A percentile compares a stretch with the other conserved stretches of the same genome.
Evolutionary conservation across 2,888 invertebrate genomes (phyloP).

Genomic region (Spodoptera exigua): DNA sequence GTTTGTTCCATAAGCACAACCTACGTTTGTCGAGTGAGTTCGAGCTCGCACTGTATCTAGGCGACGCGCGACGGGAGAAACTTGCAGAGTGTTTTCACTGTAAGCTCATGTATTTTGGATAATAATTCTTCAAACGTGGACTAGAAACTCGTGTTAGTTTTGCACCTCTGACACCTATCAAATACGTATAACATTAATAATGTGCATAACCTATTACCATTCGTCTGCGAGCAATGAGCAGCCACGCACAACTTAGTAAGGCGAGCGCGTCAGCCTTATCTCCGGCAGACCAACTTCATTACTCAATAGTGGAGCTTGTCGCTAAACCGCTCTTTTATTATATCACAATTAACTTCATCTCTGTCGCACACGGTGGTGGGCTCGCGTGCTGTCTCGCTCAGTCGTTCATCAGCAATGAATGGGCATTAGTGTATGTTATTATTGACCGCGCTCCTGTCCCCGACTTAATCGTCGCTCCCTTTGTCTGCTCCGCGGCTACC

Average conservation of each 20-base stretch:
- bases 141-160: too few species aligned
- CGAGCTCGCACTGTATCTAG: too few species aligned
- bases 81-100: too few species aligned
- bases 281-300: conserved; percentile 61
- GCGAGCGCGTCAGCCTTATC: conserved; percentile 44
- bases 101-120: too few species aligned
- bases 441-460: conserved; percentile 65
- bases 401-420: conserved; percentile 66
- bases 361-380: conserved; percentile 27
- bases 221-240: not conserved
- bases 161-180: too few species aligned
- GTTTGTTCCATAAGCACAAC: too few species aligned
- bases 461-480: conserved; percentile 58
- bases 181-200: too few species aligned
- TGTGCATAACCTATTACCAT: too few species aligned
- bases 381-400: conserved; percentile 38
- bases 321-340: conserved; percentile 66
- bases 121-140: too few species aligned
- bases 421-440: conserved; percentile 68
- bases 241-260: conserved; percentile 37
- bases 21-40: too few species aligned
- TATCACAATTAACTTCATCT: conserved; percentile 62
- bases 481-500: conserved; percentile 50
- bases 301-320: conserved; percentile 56
- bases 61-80: too few species aligned